Evolutionary conservation across 1,140 invertebrate genomes (phyloP), one percentile per base, ranked within the genome.

Genomic region (Caenorhabditis tropicalis): DNA sequence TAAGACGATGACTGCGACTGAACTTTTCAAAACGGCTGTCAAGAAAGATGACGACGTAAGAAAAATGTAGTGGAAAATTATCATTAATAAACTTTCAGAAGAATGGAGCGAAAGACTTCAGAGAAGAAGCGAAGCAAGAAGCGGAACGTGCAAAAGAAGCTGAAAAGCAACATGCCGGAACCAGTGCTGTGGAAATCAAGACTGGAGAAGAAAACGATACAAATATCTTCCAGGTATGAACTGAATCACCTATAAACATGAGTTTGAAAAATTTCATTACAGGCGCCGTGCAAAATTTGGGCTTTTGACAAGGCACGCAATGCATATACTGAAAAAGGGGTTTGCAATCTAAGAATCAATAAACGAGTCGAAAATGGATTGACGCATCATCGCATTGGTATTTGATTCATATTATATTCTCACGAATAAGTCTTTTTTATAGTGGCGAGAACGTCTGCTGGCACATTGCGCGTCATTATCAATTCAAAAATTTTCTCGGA

Each of bases 301-400:
- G 79, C 79, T 6, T 81, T 81, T 21, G 79, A 81, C 21, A 81
- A 81, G 27, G 31, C 12, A 19, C 29, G 36, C 6, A 81, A 53
- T n/a, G 51, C 51, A 4, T 81, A 56, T 27, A 10, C 21, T 24
- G 79, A 81, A 39, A 81, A 81, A 39, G 79, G 79, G 5, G 10
- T 81, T 10, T 81, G 48, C 36, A 81, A 46, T 33, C 79, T 81
- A 6, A 51, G 51, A 39, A 81, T 81, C 48, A 81, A 81, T 21
- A 51, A 56, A 21, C 46, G 79, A 10, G 33, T 39, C 12, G 79
- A 81, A 39, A 81, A 81, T 7, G 79, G 79, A 51, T 9, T 81
- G 48, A 81, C 79, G 29, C 48, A 81, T 53, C 79, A 81, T 39
- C 48, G 79, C 19, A 81, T 81, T 58, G 79, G 79, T 81, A 81